Conservation (phyloP, 2,113 vertebrate species). For the Mesitornis unicolor region DNA sequence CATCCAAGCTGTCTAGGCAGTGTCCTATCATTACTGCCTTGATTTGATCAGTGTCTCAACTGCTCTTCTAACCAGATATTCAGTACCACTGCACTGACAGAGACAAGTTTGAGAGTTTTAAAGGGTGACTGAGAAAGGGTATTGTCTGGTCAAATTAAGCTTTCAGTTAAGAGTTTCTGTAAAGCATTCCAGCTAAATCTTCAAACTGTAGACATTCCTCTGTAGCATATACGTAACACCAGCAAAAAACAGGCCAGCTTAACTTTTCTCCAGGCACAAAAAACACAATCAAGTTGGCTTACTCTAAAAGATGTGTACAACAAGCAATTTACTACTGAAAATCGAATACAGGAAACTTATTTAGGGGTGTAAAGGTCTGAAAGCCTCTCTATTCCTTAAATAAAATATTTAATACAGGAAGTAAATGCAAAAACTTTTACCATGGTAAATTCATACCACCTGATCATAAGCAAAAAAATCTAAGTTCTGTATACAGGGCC, state of each 20-base stretch:
- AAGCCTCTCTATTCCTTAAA: neutral
- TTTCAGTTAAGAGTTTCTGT: neutral
- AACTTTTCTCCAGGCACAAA: neutral
- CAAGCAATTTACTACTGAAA: neutral
- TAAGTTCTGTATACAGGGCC: neutral
- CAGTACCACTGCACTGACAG: neutral
- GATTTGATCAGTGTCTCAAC: neutral
- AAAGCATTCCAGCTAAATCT: neutral
- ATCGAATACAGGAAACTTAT: neutral
- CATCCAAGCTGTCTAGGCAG: neutral
- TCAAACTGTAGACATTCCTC: neutral
- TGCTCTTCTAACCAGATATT: neutral
- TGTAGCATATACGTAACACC: neutral
- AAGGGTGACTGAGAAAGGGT: neutral
- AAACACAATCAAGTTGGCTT: neutral
- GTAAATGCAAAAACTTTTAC: neutral
- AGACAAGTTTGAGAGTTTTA: neutral
- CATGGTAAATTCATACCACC: neutral
- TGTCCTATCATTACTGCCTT: neutral
- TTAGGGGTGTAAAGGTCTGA: neutral
- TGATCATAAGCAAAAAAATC: neutral
- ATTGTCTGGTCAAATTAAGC: conserved; percentile 33
- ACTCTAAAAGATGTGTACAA: neutral
- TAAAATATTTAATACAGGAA: neutral
- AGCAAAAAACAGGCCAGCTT: neutral